These are phyloP conservation scores for mouse (Mus musculus) DNA, from an alignment of 2,113 vertebrate species.

Conservation along the genomic window DNA sequence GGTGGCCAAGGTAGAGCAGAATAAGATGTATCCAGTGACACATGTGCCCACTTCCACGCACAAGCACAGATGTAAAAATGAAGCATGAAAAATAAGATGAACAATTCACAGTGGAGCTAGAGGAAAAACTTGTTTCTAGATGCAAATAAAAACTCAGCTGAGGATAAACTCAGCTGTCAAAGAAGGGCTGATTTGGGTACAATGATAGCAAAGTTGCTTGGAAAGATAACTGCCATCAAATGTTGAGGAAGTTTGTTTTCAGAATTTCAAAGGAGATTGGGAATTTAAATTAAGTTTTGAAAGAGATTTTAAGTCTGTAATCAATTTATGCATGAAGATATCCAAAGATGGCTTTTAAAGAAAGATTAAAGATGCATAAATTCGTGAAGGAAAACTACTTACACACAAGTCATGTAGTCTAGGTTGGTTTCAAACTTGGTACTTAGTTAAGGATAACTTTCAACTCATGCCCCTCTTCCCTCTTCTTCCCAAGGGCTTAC, in stretches of 20 bases:
- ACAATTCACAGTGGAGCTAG: neutral
- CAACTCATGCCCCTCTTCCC: neutral
- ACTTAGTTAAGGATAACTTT: neutral
- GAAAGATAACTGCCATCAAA: neutral
- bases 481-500: neutral
- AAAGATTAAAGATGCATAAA: neutral
- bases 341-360: neutral
- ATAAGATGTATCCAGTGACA: neutral
- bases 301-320: neutral
- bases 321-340: slow-evolving; percentile 25
- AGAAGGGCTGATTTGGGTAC: neutral
- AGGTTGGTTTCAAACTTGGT: neutral
- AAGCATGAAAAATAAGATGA: neutral
- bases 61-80: neutral
- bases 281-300: slow-evolving; percentile 15
- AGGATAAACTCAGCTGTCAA: neutral
- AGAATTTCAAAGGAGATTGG: slow-evolving; percentile 9
- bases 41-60: neutral
- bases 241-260: neutral
- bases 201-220: neutral
- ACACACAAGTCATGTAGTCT: neutral
- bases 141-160: neutral
- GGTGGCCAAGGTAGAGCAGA: neutral
- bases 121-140: neutral
- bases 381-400: neutral